Evolutionary conservation across 2,113 vertebrate species (phyloP).

Genomic region (Acrocephalus arundinaceus): DNA sequence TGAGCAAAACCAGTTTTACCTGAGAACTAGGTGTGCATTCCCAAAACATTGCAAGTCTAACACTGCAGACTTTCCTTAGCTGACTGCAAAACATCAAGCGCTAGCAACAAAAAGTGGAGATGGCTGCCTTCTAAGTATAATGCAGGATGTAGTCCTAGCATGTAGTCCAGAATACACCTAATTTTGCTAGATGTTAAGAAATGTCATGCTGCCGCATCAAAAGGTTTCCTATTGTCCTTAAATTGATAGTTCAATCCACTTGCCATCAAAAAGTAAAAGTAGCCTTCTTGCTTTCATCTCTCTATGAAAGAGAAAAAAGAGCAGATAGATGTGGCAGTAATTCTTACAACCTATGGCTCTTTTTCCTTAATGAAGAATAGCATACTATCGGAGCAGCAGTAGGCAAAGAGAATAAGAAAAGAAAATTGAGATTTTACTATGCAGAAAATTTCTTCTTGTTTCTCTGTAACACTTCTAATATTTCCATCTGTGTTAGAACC

Average conservation of each 20-base stretch:
- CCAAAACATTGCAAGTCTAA: not conserved
- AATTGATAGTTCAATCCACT: not conserved
- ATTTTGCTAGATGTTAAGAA: not conserved
- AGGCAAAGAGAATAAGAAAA: not conserved
- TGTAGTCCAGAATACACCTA: not conserved
- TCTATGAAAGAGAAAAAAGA: not conserved
- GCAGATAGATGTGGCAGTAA: not conserved
- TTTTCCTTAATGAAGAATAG: not conserved
- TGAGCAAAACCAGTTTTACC: not conserved
- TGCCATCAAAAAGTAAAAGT: not conserved
- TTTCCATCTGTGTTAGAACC: not conserved
- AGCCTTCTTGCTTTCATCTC: not conserved
- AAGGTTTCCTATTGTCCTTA: not conserved
- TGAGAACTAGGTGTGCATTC: not conserved
- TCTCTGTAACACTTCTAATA: not conserved
- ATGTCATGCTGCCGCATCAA: not conserved
- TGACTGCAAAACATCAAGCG: not conserved
- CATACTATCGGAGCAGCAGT: not conserved
- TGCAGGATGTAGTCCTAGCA: not conserved
- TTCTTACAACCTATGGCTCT: not conserved
- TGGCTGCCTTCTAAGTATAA: not conserved
- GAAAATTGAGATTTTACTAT: not conserved
- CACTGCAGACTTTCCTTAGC: not conserved
- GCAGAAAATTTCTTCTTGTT: not conserved
- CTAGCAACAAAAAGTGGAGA: rapidly evolving